A percentile compares a stretch with the other conserved stretches of the same genome.
These are phyloP conservation scores for Eueremaeus valkanovi DNA, from an alignment of 2,888 invertebrate species.

Conservation along the genomic window DNA sequence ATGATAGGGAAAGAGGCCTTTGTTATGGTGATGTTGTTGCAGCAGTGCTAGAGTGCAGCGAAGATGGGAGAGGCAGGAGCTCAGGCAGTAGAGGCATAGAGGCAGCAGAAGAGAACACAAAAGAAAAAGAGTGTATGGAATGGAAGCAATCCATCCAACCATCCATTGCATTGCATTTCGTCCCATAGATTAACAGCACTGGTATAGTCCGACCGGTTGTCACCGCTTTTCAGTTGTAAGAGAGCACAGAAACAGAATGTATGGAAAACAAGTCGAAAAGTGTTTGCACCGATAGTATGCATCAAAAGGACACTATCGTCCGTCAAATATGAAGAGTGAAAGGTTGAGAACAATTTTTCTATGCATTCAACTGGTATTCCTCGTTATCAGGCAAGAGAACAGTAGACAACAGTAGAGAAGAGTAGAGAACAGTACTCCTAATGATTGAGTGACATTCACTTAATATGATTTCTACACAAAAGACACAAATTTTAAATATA, in stretches of 20 bases:
- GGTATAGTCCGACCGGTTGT: conserved; percentile 28
- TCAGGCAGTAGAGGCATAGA: conserved; percentile 8
- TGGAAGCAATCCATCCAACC: neutral
- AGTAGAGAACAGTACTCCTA: neutral
- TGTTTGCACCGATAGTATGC: neutral
- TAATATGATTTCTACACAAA: neutral
- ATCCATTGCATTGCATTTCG: neutral
- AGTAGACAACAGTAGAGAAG: too few relatives aligned
- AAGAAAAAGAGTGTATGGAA: conserved; percentile 6
- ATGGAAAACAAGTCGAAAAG: neutral
- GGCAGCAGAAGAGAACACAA: too few relatives aligned
- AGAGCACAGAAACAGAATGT: neutral
- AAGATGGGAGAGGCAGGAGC: conserved; percentile 31
- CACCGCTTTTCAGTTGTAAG: conserved; percentile 21
- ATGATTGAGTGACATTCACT: conserved; percentile 7
- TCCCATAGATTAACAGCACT: conserved; percentile 29
- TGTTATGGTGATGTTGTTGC: conserved; percentile 30
- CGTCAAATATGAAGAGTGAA: neutral
- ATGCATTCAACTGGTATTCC: conserved; percentile 17
- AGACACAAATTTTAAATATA: conserved; percentile 5
- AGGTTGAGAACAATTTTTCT: neutral
- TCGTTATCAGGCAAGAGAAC: neutral
- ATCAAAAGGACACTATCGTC: neutral
- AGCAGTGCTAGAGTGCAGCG: conserved; percentile 4
- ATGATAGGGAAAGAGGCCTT: neutral